Evolutionary conservation across 2,888 invertebrate genomes (phyloP).

Genomic region (Apotomis turbidana): DNA sequence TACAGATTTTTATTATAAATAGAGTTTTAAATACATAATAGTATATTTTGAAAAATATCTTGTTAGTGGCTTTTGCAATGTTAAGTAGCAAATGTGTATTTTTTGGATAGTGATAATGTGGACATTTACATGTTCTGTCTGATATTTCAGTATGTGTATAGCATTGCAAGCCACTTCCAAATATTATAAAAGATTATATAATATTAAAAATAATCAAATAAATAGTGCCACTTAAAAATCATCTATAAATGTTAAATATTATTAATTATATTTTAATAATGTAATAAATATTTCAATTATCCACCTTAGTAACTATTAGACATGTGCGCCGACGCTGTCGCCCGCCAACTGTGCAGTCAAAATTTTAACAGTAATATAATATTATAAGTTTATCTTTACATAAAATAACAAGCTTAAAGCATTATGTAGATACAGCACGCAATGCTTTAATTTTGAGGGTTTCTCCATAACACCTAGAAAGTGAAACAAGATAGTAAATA

Average conservation of each 20-base stretch:
- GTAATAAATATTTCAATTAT: conserved; percentile 8
- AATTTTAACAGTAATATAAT: too few species aligned
- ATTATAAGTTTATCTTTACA: too few species aligned
- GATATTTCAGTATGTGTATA: not conserved
- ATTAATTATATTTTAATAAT: conserved; percentile 29
- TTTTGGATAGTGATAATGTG: not conserved
- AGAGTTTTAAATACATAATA: conserved; percentile 3
- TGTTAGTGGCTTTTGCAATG: conserved; percentile 20
- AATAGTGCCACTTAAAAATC: conserved; percentile 48
- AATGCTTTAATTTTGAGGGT: too few species aligned
- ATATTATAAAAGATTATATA: conserved; percentile 39
- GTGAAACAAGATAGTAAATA: too few species aligned
- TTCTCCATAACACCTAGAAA: too few species aligned
- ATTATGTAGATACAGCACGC: too few species aligned
- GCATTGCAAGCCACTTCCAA: conserved; percentile 40
- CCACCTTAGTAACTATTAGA: conserved; percentile 32
- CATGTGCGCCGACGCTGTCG: not conserved
- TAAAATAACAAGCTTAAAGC: too few species aligned
- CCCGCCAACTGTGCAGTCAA: not conserved
- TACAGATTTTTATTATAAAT: not conserved
- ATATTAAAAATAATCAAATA: conserved; percentile 41
- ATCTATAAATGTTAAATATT: conserved; percentile 38
- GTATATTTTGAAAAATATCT: conserved; percentile 14
- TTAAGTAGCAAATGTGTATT: not conserved
- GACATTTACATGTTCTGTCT: not conserved